Percentiles rank a stretch among this genome's conserved stretches.
phyloP scores from a whole-genome alignment of 2,797 vertebrate genomes.

The Centroberyx gerrardi region DNA sequence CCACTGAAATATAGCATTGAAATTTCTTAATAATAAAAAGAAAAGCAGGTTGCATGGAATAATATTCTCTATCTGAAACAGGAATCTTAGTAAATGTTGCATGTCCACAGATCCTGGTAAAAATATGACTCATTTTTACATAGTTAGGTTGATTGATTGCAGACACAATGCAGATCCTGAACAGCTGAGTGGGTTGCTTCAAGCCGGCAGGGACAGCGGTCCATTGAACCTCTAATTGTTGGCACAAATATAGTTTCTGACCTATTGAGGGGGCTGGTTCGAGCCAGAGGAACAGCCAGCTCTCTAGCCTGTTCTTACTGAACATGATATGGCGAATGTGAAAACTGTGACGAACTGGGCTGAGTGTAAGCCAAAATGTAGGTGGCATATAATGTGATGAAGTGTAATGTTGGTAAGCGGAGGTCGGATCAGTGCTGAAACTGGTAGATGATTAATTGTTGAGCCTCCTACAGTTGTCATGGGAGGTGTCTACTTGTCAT shows the following conservation, averaged over 20 bases:
- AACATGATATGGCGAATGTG: constrained; percentile 28
- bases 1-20: neutral
- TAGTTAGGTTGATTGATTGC: neutral
- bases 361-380: constrained; percentile 20
- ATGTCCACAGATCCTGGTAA: too few species aligned
- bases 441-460: constrained; percentile 6
- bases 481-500: constrained; percentile 2
- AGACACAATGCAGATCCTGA: neutral
- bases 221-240: neutral
- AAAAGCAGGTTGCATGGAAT: neutral
- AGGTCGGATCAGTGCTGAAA: neutral
- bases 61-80: neutral
- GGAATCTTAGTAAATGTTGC: neutral
- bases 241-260: constrained; percentile 5
- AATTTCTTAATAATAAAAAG: neutral
- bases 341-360: constrained; percentile 22
- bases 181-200: neutral
- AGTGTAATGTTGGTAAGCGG: constrained; percentile 9
- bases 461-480: neutral
- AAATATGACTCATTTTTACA: too few species aligned
- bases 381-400: neutral
- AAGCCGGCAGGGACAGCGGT: neutral
- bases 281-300: constrained; percentile 34
- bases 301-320: constrained; percentile 26
- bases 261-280: constrained; percentile 15